These are phyloP conservation scores for Engraulis encrasicolus DNA, from an alignment of 2,113 vertebrate genomes.

Conservation along the genomic window DNA sequence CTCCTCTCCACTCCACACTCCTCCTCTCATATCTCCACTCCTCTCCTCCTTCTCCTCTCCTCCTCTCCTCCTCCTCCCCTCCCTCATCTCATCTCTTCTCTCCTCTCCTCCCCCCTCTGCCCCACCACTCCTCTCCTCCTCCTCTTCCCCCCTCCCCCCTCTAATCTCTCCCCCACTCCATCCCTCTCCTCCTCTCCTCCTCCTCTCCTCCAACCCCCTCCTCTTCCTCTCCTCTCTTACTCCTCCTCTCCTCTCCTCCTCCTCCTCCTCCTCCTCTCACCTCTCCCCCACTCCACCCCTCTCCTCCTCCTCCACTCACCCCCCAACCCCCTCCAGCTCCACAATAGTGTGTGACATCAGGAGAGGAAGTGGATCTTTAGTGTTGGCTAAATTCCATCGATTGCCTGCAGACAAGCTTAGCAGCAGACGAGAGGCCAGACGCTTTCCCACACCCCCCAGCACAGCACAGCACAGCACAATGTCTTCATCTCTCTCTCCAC, in stretches of 20 bases:
- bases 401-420: conserved; percentile 81
- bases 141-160: conserved; percentile 67
- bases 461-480: too few relatives aligned
- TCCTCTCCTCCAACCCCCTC: neutral
- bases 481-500: conserved; percentile 40
- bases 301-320: conserved; percentile 58
- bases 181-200: neutral
- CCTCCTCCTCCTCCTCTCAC: too few relatives aligned
- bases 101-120: conserved; percentile 62
- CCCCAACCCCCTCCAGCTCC: conserved; percentile 65
- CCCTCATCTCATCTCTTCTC: conserved; percentile 60
- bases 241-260: conserved; percentile 40
- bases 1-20: neutral
- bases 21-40: too few relatives aligned
- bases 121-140: conserved; percentile 61
- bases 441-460: conserved; percentile 71
- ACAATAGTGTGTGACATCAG: conserved; percentile 76
- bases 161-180: conserved; percentile 65
- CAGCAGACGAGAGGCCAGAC: conserved; percentile 75
- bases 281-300: too few relatives aligned
- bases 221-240: neutral
- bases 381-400: conserved; percentile 79
- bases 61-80: conserved; percentile 56
- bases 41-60: neutral
- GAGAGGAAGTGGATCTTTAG: conserved; percentile 81